Percentiles rank a stretch among this genome's conserved stretches.
Evolutionary conservation across 2,113 vertebrate genomes (phyloP).

Genomic region (Spea multiplicata): DNA sequence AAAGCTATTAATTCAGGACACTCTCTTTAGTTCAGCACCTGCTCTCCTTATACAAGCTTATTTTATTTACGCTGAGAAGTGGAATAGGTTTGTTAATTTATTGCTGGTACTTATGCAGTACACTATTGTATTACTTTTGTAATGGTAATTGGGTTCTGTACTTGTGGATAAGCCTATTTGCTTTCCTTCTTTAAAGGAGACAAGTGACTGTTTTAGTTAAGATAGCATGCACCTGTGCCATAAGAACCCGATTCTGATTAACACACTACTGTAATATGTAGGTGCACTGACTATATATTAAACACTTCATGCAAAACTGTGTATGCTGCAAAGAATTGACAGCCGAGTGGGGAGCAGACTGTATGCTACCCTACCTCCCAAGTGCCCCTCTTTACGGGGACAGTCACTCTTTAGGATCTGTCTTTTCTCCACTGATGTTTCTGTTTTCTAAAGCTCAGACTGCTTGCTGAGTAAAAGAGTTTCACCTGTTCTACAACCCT

Average conservation of each 20-base stretch:
- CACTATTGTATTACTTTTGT: neutral
- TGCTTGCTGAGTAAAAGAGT: no score
- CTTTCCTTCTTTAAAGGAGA: neutral
- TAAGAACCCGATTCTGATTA: neutral
- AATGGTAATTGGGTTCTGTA: conserved; percentile 6
- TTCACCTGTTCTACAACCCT: no score
- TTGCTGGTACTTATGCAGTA: conserved; percentile 7
- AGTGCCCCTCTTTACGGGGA: no score
- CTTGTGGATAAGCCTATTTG: neutral
- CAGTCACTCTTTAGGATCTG: no score
- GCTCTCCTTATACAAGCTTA: conserved; percentile 2
- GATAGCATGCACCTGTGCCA: neutral
- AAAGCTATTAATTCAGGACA: conserved; percentile 15
- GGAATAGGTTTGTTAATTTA: conserved; percentile 4
- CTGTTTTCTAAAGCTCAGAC: no score
- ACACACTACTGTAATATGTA: neutral
- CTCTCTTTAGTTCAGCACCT: conserved; percentile 13
- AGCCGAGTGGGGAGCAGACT: no score
- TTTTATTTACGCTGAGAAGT: neutral
- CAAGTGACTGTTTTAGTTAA: conserved; percentile 2
- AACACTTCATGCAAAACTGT: no score
- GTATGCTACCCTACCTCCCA: no score
- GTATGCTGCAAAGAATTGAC: no score
- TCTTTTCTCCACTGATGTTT: no score
- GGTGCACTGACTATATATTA: neutral